phyloP scores from a whole-genome alignment of 2,888 invertebrate species.

The Alitta virens region DNA sequence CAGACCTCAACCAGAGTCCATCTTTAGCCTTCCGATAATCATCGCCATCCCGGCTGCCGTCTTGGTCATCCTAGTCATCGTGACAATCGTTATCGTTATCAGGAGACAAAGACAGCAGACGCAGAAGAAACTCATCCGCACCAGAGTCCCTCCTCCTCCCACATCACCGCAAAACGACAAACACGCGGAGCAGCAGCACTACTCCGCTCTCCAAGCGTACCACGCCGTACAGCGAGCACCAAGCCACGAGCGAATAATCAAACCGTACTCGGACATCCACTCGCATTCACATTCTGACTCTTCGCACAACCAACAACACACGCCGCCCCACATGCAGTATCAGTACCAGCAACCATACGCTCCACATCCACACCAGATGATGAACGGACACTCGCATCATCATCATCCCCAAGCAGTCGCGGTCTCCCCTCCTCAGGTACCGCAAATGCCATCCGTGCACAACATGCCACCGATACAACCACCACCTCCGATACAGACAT shows the following conservation, averaged over 20 bases:
- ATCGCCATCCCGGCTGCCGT: conserved; percentile 45
- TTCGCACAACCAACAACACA: conserved; percentile 1
- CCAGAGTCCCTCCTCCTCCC: conserved; percentile 8
- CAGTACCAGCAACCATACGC: not conserved
- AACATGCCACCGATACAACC: not conserved
- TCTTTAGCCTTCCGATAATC: conserved; percentile 38
- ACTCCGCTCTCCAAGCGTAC: conserved; percentile 1
- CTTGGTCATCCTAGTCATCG: conserved; percentile 37
- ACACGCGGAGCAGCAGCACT: conserved; percentile 12
- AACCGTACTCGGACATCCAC: conserved; percentile 24
- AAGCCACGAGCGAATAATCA: conserved; percentile 19
- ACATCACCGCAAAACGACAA: conserved; percentile 8
- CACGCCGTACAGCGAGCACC: conserved; percentile 8
- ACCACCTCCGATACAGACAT: not conserved
- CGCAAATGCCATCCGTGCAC: too few relatives aligned
- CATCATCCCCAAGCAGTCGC: too few relatives aligned
- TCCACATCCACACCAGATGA: conserved; percentile 1
- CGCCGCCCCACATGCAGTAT: conserved; percentile 9
- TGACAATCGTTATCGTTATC: conserved; percentile 35
- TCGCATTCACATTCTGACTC: conserved; percentile 13
- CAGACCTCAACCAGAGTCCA: not conserved
- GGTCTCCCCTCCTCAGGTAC: too few relatives aligned
- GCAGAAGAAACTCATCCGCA: conserved; percentile 9
- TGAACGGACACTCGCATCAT: too few relatives aligned
- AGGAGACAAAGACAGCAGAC: conserved; percentile 2